Evolutionary conservation across 2,888 invertebrate genomes (phyloP).

Genomic region (Ichneumoninae sp.): DNA sequence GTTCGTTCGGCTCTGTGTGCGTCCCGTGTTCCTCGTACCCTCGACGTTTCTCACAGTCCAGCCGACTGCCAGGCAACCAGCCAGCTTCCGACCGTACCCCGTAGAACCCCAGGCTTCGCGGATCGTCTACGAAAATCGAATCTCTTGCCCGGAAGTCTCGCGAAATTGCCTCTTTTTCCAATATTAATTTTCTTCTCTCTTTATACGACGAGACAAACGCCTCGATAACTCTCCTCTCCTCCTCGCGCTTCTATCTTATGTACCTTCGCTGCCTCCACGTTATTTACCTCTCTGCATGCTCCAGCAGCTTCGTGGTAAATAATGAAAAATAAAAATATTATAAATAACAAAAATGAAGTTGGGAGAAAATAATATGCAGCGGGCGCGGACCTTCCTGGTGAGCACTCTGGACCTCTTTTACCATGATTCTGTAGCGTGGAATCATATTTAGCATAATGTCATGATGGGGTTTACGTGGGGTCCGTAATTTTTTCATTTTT

Average conservation of each 20-base stretch:
- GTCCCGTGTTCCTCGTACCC: conserved; percentile 27
- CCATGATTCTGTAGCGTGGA: background rate
- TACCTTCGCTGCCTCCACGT: background rate
- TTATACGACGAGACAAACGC: conserved; percentile 1
- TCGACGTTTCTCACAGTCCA: conserved; percentile 3
- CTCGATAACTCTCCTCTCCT: conserved; percentile 1
- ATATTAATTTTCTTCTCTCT: conserved; percentile 51
- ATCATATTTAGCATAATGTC: background rate
- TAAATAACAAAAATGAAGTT: background rate
- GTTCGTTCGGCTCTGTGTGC: conserved; percentile 31
- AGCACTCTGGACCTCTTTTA: background rate
- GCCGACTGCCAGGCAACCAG: conserved; percentile 21
- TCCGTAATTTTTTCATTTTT: background rate
- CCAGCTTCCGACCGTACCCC: conserved; percentile 37
- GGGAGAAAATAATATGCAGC: conserved; percentile 3
- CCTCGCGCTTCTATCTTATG: background rate
- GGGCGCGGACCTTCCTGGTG: background rate
- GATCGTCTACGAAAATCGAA: conserved; percentile 60
- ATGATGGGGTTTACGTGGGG: background rate
- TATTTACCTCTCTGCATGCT: background rate
- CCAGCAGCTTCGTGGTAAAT: background rate
- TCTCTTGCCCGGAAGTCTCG: conserved; percentile 59
- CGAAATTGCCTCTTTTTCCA: conserved; percentile 62
- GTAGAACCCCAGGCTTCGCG: conserved; percentile 6
- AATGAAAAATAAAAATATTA: background rate